phyloP scores from a whole-genome alignment of 2,888 invertebrate species.

The Trissolcus japonicus region DNA sequence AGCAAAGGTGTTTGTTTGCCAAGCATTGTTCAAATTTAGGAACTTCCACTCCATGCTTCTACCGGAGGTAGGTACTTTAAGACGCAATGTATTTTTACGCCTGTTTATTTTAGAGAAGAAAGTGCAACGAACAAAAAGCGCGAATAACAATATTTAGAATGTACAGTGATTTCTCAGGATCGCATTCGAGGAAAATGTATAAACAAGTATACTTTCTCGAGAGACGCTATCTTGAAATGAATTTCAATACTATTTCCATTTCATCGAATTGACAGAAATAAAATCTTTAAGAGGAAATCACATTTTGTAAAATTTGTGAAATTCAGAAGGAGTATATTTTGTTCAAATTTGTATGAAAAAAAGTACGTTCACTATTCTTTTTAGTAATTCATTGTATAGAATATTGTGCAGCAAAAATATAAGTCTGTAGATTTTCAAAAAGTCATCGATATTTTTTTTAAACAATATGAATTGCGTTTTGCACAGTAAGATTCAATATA shows the following conservation, averaged over 20 bases:
- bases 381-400: not conserved
- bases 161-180: conserved; percentile 10
- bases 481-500: too few species aligned
- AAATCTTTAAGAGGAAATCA: not conserved
- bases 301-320: not conserved
- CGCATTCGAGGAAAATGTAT: not conserved
- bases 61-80: conserved; percentile 67
- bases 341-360: not conserved
- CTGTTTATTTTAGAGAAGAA: conserved; percentile 18
- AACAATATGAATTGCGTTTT: too few species aligned
- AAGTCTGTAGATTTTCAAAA: too few species aligned
- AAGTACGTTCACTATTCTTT: not conserved
- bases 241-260: not conserved
- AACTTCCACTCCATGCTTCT: conserved; percentile 73
- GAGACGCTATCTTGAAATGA: not conserved
- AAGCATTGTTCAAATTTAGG: conserved; percentile 74
- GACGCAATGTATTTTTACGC: conserved; percentile 17
- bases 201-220: not conserved
- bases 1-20: conserved; percentile 72
- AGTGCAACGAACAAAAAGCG: conserved; percentile 19
- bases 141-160: conserved; percentile 17
- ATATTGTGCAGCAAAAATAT: not conserved
- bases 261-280: too few species aligned
- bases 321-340: not conserved
- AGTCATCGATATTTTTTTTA: too few species aligned